Evolutionary conservation across 2,888 invertebrate species (phyloP), one percentile per base, ranked within the genome.

Genomic region (Leucophora obtusa): DNA sequence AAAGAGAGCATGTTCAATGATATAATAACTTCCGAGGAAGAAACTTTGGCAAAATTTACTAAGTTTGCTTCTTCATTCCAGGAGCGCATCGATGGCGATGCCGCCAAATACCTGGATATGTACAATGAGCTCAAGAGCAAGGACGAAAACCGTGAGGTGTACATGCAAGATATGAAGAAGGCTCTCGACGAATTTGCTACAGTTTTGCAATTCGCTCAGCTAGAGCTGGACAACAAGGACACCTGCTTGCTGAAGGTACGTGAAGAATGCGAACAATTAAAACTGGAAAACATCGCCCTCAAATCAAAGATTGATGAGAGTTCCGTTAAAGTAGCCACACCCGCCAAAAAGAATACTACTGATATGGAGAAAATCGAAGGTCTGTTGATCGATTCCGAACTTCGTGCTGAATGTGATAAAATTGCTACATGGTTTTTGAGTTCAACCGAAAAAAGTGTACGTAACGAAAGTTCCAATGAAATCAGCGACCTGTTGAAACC

Each of bases 21-120:
- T 83, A 86, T 90, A 82, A 87, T 90, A 72, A 86, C 87, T 73
- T 89, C 90, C 70, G 91, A 91, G 78, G 88, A 89, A 82, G 90
- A 90, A 83, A 90, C 90, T 59, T 82, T 90, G 84, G 89, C 89
- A 82, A 90, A 89, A 86, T 89, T 91, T 84, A 89, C 89, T 86
- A 89, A 91, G 86, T 90, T 91, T 88, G 89, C 89, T 83, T 89
- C 89, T 87, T 88, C 89, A 84, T 91, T 91, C 87, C 90, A 91
- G 87, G 89, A 89, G 85, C 89, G 89, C 72, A 88, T 90, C 81
- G 89, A 90, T 73, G 85, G 86, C 18, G 89, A 90, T 83, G 87
- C 88, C 62, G 87, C 87, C 72, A 90, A 89, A 84, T 90, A 91
- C 83, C 86, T 89, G 24, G 88, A 89, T 73, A 85, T 90, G 86